Percentiles rank a stretch among this genome's conserved stretches.
phyloP scores from a whole-genome alignment of 2,888 invertebrate genomes.

The Drymonia ruficornis region DNA sequence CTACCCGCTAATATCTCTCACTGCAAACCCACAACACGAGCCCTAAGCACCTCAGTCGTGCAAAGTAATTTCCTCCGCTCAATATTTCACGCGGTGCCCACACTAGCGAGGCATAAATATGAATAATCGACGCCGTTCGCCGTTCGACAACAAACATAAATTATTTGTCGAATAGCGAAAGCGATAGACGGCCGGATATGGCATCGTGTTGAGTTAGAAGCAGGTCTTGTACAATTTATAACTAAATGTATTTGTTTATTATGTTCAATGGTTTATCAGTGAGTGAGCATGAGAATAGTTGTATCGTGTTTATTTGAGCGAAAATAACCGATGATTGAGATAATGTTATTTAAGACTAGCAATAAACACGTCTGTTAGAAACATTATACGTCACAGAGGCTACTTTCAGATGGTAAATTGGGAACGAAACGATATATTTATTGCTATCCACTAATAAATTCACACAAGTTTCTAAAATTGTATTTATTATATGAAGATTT shows the following conservation, averaged over 20 bases:
- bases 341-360: too few relatives aligned
- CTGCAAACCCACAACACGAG: constrained; percentile 8
- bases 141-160: constrained; percentile 63
- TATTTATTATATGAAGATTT: too few relatives aligned
- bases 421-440: too few relatives aligned
- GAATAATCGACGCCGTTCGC: constrained; percentile 64
- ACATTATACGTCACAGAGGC: too few relatives aligned
- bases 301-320: not conserved
- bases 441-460: too few relatives aligned
- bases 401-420: too few relatives aligned
- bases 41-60: constrained; percentile 45
- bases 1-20: constrained; percentile 2
- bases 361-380: too few relatives aligned
- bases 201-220: constrained; percentile 33
- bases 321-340: too few relatives aligned
- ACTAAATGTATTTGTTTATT: constrained; percentile 46
- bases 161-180: constrained; percentile 51
- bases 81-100: constrained; percentile 59
- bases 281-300: not conserved
- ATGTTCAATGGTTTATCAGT: constrained; percentile 29
- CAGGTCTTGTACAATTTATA: constrained; percentile 44
- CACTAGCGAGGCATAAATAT: constrained; percentile 65
- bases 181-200: constrained; percentile 48
- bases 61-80: constrained; percentile 60
- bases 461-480: too few relatives aligned